A percentile compares a stretch with the other conserved stretches of the same genome.
Conservation (phyloP, 1,140 invertebrate genomes). For the Paralvinella palmiformis region DNA sequence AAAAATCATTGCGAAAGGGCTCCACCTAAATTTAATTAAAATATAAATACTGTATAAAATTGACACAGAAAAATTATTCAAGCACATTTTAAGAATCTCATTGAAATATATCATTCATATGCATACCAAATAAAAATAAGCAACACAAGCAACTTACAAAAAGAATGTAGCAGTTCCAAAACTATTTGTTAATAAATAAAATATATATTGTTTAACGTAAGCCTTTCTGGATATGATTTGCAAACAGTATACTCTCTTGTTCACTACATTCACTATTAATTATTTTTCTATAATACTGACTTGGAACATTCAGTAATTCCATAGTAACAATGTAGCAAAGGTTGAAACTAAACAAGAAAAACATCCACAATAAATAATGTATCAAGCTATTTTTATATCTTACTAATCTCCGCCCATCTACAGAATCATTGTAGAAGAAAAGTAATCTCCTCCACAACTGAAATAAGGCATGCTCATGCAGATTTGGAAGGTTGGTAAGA, state of each 20-base stretch:
- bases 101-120: not conserved
- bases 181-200: too few species aligned
- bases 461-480: too few species aligned
- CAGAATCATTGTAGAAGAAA: slow-evolving; percentile 68
- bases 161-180: too few species aligned
- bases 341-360: not conserved
- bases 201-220: too few species aligned
- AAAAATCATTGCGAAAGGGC: too few species aligned
- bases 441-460: slow-evolving; percentile 50
- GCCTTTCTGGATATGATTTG: not conserved
- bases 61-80: too few species aligned
- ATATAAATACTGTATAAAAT: too few species aligned
- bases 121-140: not conserved
- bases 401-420: slow-evolving; percentile 69
- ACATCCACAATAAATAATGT: not conserved
- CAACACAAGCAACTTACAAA: not conserved
- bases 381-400: slow-evolving; percentile 28
- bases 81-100: not conserved
- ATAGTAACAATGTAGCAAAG: not conserved
- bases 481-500: slow-evolving; percentile 43
- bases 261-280: not conserved
- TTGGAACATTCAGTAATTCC: not conserved
- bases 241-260: not conserved
- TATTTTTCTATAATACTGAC: not conserved
- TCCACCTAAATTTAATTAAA: too few species aligned